phyloP scores from a whole-genome alignment of 1,140 invertebrate species.

The Rhagoletis zephyria region DNA sequence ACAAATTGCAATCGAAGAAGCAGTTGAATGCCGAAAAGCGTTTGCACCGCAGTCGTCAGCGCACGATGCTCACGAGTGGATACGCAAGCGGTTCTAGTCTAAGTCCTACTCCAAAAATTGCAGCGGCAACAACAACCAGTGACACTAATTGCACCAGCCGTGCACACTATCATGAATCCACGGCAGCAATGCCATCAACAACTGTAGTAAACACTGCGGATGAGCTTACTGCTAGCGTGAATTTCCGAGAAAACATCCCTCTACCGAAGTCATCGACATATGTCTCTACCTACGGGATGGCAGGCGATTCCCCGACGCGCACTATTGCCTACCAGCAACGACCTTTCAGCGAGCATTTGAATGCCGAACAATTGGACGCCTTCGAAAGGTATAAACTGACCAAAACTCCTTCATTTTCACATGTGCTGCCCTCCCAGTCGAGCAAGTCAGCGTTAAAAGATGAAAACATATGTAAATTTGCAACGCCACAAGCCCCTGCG shows the following conservation, averaged over 20 bases:
- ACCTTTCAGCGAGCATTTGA: slow-evolving; percentile 68
- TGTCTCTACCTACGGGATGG: slow-evolving; percentile 64
- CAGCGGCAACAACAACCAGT: slow-evolving; percentile 63
- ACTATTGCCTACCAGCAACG: slow-evolving; percentile 61
- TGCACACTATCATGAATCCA: slow-evolving; percentile 69
- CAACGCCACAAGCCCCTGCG: slow-evolving; percentile 60
- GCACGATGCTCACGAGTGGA: slow-evolving; percentile 67
- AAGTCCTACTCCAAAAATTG: slow-evolving; percentile 68
- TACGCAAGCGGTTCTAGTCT: slow-evolving; percentile 67
- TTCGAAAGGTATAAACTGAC: slow-evolving; percentile 66
- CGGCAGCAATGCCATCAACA: slow-evolving; percentile 58
- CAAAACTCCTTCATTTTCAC: slow-evolving; percentile 66
- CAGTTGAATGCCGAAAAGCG: slow-evolving; percentile 79
- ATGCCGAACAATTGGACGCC: slow-evolving; percentile 59
- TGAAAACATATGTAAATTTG: slow-evolving; percentile 60
- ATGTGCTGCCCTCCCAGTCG: not conserved
- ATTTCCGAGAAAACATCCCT: slow-evolving; percentile 58
- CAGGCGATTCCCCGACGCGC: slow-evolving; percentile 41
- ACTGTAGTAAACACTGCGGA: not conserved
- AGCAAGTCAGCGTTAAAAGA: not conserved
- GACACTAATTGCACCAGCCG: slow-evolving; percentile 69
- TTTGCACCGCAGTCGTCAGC: slow-evolving; percentile 71
- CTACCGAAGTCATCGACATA: slow-evolving; percentile 67
- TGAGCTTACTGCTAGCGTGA: not conserved
- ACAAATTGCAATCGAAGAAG: slow-evolving; percentile 81